These are phyloP conservation scores for Coregonus sp. DNA, from an alignment of 2,797 vertebrate species.

Conservation along the genomic window DNA sequence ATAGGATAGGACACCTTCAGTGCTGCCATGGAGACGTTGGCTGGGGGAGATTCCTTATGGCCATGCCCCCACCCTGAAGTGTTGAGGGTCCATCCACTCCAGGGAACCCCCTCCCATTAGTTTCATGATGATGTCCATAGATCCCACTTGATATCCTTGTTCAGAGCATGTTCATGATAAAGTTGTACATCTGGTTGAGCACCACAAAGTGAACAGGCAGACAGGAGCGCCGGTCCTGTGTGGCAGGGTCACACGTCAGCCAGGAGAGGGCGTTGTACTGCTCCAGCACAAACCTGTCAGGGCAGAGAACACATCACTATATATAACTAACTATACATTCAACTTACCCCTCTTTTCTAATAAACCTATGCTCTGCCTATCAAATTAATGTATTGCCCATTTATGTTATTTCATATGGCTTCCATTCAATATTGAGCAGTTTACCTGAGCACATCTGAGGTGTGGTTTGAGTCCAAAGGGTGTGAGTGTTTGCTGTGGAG, in stretches of 20 bases:
- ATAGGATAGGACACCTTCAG: slow-evolving; percentile 68
- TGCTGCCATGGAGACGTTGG: slow-evolving; percentile 48
- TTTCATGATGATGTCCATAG: neutral
- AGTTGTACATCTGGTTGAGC: slow-evolving; percentile 99
- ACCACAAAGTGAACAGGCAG: slow-evolving; percentile 99
- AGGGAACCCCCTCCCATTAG: neutral
- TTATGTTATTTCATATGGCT: too few species aligned
- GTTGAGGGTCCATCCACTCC: slow-evolving; percentile 40
- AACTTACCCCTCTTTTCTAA: neutral
- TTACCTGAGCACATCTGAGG: slow-evolving; percentile 99
- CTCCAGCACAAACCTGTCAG: slow-evolving; percentile 96
- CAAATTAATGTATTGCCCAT: neutral
- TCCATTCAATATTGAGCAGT: neutral
- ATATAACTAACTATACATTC: neutral
- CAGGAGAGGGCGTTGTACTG: slow-evolving; percentile 99
- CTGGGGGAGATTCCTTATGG: slow-evolving; percentile 18
- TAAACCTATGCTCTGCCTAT: neutral
- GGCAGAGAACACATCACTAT: neutral
- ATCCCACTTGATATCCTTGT: neutral
- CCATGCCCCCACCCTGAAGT: slow-evolving; percentile 50
- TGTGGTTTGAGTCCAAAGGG: slow-evolving; percentile 98
- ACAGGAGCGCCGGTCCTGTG: slow-evolving; percentile 98
- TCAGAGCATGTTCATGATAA: slow-evolving; percentile 98
- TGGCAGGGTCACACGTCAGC: slow-evolving; percentile 99
- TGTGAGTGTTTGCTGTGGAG: slow-evolving; percentile 99